A percentile compares a stretch with the other conserved stretches of the same genome.
Conservation (phyloP, 2,113 vertebrate genomes). For the Oryzias javanicus region DNA sequence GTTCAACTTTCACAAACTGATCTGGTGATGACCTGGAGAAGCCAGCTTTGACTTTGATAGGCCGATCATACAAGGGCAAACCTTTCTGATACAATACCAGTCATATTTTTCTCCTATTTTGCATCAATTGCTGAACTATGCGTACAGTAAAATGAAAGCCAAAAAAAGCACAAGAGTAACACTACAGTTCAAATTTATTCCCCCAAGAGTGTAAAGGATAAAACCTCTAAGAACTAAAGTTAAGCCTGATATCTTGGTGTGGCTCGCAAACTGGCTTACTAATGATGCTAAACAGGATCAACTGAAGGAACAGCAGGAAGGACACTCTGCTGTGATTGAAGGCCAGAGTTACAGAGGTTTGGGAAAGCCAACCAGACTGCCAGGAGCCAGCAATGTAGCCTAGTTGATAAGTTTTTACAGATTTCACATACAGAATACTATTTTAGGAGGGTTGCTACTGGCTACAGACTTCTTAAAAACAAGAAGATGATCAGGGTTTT, state of each 20-base stretch:
- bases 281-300: neutral
- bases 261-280: neutral
- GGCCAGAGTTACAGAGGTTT: neutral
- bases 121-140: no score
- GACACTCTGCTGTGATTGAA: neutral
- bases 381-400: slow-evolving; percentile 9
- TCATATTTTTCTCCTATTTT: neutral
- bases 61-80: neutral
- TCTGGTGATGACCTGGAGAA: neutral
- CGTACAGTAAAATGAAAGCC: neutral
- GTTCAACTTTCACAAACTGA: neutral
- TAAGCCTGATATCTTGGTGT: neutral
- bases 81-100: neutral
- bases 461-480: neutral
- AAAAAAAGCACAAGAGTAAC: neutral
- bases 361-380: slow-evolving; percentile 2
- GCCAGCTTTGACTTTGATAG: neutral
- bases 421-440: neutral
- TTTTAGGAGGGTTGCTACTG: neutral
- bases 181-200: neutral
- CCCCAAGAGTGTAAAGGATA: neutral
- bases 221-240: neutral
- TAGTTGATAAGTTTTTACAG: slow-evolving; percentile 9
- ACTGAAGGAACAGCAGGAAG: neutral
- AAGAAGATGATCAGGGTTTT: neutral